phyloP scores from a whole-genome alignment of 2,113 vertebrate genomes.

The Corydoras sp. region DNA sequence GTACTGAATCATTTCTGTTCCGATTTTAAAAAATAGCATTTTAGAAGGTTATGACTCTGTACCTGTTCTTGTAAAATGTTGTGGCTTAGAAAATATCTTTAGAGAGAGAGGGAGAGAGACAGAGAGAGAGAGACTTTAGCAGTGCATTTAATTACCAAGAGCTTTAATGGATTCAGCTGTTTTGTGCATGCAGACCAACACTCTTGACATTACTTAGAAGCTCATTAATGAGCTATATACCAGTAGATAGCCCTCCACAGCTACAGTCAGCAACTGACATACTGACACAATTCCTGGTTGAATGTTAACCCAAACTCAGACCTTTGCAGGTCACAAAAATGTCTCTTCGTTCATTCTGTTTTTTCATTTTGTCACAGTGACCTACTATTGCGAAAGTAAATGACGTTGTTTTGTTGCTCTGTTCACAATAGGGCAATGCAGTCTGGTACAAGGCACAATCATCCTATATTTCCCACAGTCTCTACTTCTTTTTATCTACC shows the following conservation, averaged over 20 bases:
- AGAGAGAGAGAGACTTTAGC: not conserved
- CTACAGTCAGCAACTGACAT: not conserved
- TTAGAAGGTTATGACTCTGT: too few species aligned
- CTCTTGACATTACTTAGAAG: not conserved
- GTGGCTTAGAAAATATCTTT: too few species aligned
- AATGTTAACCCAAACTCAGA: not conserved
- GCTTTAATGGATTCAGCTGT: not conserved
- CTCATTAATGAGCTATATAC: not conserved
- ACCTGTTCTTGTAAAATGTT: too few species aligned
- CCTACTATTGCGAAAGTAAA: constrained; percentile 14
- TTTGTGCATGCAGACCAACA: too few species aligned
- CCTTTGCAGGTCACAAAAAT: not conserved
- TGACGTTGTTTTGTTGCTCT: not conserved
- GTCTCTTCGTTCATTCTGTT: not conserved
- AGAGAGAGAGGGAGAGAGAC: not conserved
- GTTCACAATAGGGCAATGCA: constrained; percentile 2
- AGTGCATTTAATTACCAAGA: not conserved
- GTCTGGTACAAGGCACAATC: constrained; percentile 19
- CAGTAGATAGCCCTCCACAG: not conserved
- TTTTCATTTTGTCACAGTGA: constrained; percentile 11
- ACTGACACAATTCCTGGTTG: not conserved
- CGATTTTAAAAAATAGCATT: too few species aligned
- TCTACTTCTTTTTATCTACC: constrained; percentile 3
- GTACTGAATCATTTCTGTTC: too few species aligned
- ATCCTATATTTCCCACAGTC: not conserved